Evolutionary conservation across 2,797 vertebrate species (phyloP), one percentile per base, ranked within the genome.

Genomic region (Pangasius krempfi): DNA sequence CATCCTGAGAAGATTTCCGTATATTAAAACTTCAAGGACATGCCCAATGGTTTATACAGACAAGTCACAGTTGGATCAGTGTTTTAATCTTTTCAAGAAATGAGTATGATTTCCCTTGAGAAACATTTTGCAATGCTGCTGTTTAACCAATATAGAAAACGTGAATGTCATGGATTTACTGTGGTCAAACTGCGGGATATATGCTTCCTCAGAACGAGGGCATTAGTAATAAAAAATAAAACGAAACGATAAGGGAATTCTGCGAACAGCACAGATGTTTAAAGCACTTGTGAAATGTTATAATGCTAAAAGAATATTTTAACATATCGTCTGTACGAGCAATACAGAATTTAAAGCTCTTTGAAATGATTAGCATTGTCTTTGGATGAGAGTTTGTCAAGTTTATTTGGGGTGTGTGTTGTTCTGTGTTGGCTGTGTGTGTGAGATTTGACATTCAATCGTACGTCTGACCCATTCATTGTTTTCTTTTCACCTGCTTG

Each of bases 361-460:
- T 27, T 79, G 16, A 89, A 47, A 80, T 84, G 0, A 56, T 86
- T 73, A 80, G 56, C 85, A 75, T 79, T 64, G 56, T 72, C 79
- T 70, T 40, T 87, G 68, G 56, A 86, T 75, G 27, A 27, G 25
- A 54, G 8, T 27, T 2, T 75, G 40, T 75, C 40, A 44, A 3
- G 14, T 54, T n/a, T 76, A 8, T 78, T 27, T 52, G 76, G 12
- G 37, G 60, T 6, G 47, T 72, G 20, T 62, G 44, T 60, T 27
- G 79, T 44, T 82, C 12, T 37, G 25, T 68, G 20, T 80, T 47
- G 79, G n/a, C 56, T 52, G n/a, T n/a, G 40, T 44, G 16, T 86
- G 30, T 50, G 73, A 18, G 73, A 18, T 16, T 2, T 20, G 60
- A n/a, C 40, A 0, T 40, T 47, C 16, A 30, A 25, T 62, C 12